These are phyloP conservation scores for Xerus rutilus DNA, from an alignment of 2,797 vertebrate species.

Conservation along the genomic window DNA sequence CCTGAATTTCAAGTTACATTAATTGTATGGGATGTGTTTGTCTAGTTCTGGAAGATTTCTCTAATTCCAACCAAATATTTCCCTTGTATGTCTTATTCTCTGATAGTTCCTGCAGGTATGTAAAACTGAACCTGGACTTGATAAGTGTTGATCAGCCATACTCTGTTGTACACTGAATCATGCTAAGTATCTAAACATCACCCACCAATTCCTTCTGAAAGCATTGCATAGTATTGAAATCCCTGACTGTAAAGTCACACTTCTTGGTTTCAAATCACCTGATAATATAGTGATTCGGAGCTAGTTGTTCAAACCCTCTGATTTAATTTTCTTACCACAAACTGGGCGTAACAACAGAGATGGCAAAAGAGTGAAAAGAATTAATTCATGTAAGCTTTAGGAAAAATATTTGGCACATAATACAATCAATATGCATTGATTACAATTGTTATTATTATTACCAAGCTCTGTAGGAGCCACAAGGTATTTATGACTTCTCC, in stretches of 20 bases:
- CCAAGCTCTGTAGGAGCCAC: neutral
- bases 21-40: neutral
- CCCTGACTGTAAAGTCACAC: neutral
- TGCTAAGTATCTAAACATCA: neutral
- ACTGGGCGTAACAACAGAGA: neutral
- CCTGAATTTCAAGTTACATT: neutral
- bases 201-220: neutral
- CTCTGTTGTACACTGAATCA: neutral
- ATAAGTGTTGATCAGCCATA: neutral
- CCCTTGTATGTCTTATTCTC: neutral
- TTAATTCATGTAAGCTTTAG: neutral
- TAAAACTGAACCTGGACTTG: neutral
- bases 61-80: neutral
- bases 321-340: neutral
- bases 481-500: neutral
- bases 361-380: neutral
- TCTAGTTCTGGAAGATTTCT: neutral
- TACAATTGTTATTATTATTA: neutral
- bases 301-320: neutral
- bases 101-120: neutral
- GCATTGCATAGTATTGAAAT: neutral
- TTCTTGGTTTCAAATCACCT: neutral
- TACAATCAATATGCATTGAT: no score
- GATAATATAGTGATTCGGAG: neutral
- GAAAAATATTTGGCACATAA: neutral